Percentiles rank a stretch among this genome's conserved stretches.
These are phyloP conservation scores for Zaprionus tsacasi DNA, from an alignment of 1,140 invertebrate species.

Conservation along the genomic window DNA sequence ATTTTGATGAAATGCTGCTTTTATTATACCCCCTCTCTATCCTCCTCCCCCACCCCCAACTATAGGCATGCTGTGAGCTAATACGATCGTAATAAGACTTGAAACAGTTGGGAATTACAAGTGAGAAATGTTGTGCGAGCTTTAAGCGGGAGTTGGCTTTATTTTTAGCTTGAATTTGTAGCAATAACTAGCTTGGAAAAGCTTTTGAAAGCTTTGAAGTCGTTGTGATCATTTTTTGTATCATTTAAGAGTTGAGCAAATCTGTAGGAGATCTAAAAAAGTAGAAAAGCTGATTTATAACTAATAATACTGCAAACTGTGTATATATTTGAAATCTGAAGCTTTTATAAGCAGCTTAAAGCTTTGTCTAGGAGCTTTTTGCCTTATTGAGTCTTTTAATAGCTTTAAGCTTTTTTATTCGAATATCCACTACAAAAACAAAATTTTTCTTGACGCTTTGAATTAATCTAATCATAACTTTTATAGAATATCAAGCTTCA, in stretches of 20 bases:
- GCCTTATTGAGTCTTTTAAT: too few relatives aligned
- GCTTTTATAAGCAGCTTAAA: too few relatives aligned
- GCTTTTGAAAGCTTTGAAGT: neutral
- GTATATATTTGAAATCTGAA: too few relatives aligned
- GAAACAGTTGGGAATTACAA: neutral
- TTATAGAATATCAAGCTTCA: neutral
- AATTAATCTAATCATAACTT: too few relatives aligned
- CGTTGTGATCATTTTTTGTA: neutral
- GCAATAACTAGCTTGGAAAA: neutral
- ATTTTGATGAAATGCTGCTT: neutral
- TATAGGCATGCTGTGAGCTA: neutral
- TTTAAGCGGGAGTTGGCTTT: neutral
- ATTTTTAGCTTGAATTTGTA: neutral
- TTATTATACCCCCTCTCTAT: neutral
- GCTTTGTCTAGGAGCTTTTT: too few relatives aligned
- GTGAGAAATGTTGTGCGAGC: neutral
- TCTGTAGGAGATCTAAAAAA: neutral
- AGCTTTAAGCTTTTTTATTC: too few relatives aligned
- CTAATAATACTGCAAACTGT: too few relatives aligned
- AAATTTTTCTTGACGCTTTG: too few relatives aligned
- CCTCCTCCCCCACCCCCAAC: too few relatives aligned
- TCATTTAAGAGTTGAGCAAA: too few relatives aligned
- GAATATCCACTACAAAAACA: too few relatives aligned
- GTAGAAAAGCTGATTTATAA: neutral
- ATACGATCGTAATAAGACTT: neutral